Conservation (phyloP, 2,797 vertebrate species). For the Coluber constrictor region DNA sequence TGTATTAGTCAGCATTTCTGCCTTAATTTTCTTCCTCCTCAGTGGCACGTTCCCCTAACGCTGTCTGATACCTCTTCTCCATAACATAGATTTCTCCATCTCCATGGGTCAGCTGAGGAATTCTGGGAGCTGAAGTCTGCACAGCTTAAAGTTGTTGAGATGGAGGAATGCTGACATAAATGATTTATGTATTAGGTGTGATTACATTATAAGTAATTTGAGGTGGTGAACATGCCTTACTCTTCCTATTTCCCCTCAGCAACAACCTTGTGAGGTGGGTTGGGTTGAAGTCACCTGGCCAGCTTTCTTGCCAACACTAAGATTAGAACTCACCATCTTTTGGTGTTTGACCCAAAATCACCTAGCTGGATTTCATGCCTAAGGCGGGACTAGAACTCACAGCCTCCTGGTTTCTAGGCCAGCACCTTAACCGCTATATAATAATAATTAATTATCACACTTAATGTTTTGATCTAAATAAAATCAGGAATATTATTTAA, state of each 20-base stretch:
- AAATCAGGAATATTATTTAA: constrained; percentile 52
- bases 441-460: not conserved
- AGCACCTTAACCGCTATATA: not conserved
- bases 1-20: constrained; percentile 52
- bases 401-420: not conserved
- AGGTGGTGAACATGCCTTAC: not conserved
- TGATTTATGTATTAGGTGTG: not conserved
- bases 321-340: not conserved
- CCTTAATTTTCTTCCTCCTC: constrained; percentile 46
- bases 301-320: not conserved
- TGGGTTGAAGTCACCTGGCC: not conserved
- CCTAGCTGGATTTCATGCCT: not conserved
- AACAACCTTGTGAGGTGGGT: not conserved
- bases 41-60: constrained; percentile 17
- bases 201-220: not conserved
- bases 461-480: constrained; percentile 39
- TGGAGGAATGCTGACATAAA: not conserved
- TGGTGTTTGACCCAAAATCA: not conserved
- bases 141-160: not conserved
- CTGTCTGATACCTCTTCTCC: not conserved
- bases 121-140: not conserved
- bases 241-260: not conserved
- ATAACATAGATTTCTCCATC: constrained; percentile 1
- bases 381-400: not conserved
- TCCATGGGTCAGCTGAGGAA: not conserved